A percentile compares a stretch with the other conserved stretches of the same genome.
Evolutionary conservation across 2,888 invertebrate species (phyloP).

Genomic region (Pardosa pseudoannulata): DNA sequence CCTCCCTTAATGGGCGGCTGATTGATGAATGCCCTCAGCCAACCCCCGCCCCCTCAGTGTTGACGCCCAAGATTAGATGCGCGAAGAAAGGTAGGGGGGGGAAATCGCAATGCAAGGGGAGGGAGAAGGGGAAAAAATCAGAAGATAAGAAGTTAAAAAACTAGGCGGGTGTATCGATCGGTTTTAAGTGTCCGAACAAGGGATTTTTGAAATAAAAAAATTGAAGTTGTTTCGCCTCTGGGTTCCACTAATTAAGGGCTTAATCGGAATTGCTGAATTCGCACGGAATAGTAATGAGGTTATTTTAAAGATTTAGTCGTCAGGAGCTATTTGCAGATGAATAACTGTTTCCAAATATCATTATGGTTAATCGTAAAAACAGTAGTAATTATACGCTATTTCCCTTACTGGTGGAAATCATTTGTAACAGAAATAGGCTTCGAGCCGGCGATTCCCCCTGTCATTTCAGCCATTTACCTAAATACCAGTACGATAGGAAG

Average conservation of each 20-base stretch:
- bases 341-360: no score
- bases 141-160: constrained; percentile 27
- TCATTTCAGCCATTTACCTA: no score
- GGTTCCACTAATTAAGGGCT: constrained; percentile 50
- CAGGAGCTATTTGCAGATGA: neutral
- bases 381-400: no score
- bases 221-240: constrained; percentile 53
- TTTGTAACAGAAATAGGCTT: no score
- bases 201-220: constrained; percentile 42
- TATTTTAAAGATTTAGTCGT: neutral
- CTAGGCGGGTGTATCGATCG: constrained; percentile 22
- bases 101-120: neutral
- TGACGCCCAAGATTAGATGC: constrained; percentile 66
- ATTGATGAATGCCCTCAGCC: constrained; percentile 38
- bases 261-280: constrained; percentile 13
- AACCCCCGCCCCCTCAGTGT: constrained; percentile 18
- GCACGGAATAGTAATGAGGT: constrained; percentile 43
- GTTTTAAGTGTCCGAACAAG: constrained; percentile 47
- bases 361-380: no score
- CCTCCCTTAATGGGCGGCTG: constrained; percentile 48
- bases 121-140: constrained; percentile 18
- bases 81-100: constrained; percentile 21
- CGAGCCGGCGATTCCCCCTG: no score
- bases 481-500: no score
- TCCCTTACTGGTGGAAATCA: no score